Base-by-base conservation (phyloP, 2,113 vertebrate species). In the Struthidea cinerea region DNA sequence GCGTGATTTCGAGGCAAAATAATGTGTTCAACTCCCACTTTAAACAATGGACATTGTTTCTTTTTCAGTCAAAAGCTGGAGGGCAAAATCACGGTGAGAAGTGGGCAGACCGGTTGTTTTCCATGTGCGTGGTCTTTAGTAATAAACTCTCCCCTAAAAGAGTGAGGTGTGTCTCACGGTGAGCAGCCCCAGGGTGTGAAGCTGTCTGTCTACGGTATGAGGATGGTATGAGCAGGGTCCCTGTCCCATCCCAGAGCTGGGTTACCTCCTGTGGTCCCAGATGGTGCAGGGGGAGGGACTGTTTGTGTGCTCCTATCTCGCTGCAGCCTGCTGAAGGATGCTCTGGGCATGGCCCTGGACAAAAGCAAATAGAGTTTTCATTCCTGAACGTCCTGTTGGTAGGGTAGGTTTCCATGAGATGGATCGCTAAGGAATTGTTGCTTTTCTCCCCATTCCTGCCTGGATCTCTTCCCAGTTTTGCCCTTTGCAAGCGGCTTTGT, bases 231-330 rank as follows among this genome's bases (percentile, higher is more conserved):
- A 64, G 13, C 49, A 46, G 23, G 41, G 32, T 75, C 69, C 33
- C 15, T 0, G 0, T 80, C 44, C 61, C 2, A 0, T 6, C 12
- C 5, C 3, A 3, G 35, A 49, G 15, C 59, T 52, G 22, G 35
- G 12, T 39, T 86, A 32, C 18, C 22, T n/a, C 16, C 84, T 14
- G 20, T 4, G 2, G 42, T 79, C 42, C 71, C 2, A 1, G 44
- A 5, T 0, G 1, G 13, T 13, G 19, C 12, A 2, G 30, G 70
- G 30, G 12, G n/a, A 16, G 28, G 35, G 59, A 18, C 14, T 27
- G 1, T 46, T 26, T n/a, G 35, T 61, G 55, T 11, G 17, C 10
- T 17, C 16, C 3, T 14, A 0, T 70, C n/a, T 67, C 30, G 32
- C n/a, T 35, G 67, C 47, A 53, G 16, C 3, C 3, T 57, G 47